Base-by-base conservation (phyloP, 2,888 invertebrate species). In the Scelioninae gen. 2 region DNA sequence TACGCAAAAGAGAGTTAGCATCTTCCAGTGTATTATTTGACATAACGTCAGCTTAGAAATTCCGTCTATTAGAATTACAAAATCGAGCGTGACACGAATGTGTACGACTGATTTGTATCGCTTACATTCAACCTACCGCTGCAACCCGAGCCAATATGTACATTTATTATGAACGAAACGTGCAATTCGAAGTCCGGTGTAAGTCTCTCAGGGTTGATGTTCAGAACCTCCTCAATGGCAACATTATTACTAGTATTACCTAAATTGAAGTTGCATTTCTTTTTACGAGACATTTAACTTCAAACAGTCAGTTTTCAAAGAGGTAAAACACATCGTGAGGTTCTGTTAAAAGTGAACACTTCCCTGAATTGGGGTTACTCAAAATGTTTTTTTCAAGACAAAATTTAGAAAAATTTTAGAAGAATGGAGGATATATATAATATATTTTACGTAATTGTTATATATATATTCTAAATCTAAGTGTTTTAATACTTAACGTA, bases 1-100 rank as follows among this genome's bases (percentile, higher is more conserved):
- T 77, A 74, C 76, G 79, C 72, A 79, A 81, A 57, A 43, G 15
- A 53, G 35, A 33, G 19, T 46, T 69, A 58, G 65, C 53, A 73
- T 63, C 74, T 68, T 46, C 48, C n/a, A 70, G 61, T 39, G 41
- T 78, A 58, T 50, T 53, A 57, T 68, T 58, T 67, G 72, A 73
- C 72, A 72, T 71, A 75, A 69, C 76, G 67, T 39, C 61, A 74
- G 73, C 81, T 82, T 82, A 82, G 81, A 83, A 83, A 84, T 81
- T 78, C 75, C 76, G 58, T 60, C 77, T 71, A 78, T 81, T 80
- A 79, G 81, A 81, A 81, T 83, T 80, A 80, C 82, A 81, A 83
- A 82, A 79, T 71, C 52, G 18, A 58, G 65, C 84, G 82, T 83
- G 84, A 82, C 76, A 37, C 45, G 81, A 81, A 71, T 83, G 55